Conservation (phyloP, 2,888 invertebrate species). For the Drosophila affinis region DNA sequence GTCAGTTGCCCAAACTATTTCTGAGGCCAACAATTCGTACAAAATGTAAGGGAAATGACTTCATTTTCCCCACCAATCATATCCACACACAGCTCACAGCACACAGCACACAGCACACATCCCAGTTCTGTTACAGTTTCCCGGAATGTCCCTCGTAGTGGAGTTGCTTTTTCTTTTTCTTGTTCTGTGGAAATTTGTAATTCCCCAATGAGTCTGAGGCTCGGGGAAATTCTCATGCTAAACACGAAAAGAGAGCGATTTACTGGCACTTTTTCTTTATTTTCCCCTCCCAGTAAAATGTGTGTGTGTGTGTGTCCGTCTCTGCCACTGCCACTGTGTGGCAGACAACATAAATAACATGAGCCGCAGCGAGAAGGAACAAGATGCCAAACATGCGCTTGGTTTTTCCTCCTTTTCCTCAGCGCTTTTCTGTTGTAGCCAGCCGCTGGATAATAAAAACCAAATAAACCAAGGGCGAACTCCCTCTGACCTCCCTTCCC, state of each 20-base stretch:
- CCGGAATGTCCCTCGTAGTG: constrained; percentile 19
- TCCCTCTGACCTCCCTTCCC: background rate
- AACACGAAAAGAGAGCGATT: constrained; percentile 72
- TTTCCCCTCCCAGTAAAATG: constrained; percentile 18
- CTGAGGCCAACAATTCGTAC: constrained; percentile 3
- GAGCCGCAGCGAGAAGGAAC: constrained; percentile 37
- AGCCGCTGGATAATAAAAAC: constrained; percentile 64
- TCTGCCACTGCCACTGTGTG: constrained; percentile 19
- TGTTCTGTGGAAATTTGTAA: constrained; percentile 49
- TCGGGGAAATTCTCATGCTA: constrained; percentile 65
- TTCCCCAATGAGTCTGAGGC: constrained; percentile 56
- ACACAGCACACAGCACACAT: background rate
- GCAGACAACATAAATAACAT: constrained; percentile 74
- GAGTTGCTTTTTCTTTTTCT: constrained; percentile 18
- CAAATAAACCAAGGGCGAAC: constrained; percentile 63
- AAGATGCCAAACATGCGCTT: constrained; percentile 33
- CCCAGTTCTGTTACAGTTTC: constrained; percentile 9
- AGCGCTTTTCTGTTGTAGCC: background rate
- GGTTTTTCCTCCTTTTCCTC: constrained; percentile 17
- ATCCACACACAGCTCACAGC: background rate
- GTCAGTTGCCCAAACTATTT: constrained; percentile 16
- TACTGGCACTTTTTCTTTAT: constrained; percentile 59
- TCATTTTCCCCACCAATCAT: constrained; percentile 8
- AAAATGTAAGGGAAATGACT: constrained; percentile 7
- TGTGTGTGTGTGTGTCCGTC: constrained; percentile 1